Evolutionary conservation across 2,797 vertebrate genomes (phyloP).

Genomic region (Dallia pectoralis): DNA sequence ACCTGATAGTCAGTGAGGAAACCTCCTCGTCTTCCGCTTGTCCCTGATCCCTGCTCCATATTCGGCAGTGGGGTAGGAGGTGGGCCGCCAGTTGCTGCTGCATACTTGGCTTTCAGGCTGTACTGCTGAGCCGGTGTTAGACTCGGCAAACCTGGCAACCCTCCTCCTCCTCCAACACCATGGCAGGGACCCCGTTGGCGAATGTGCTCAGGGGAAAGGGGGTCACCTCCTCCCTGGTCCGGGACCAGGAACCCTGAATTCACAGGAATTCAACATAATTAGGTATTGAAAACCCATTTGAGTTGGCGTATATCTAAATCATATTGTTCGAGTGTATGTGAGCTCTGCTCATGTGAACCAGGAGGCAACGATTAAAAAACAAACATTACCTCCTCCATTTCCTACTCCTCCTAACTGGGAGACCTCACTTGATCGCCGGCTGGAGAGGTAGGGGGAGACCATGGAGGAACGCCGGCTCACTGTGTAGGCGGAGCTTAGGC

Average conservation of each 20-base stretch:
- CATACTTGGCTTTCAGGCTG: slow-evolving; percentile 88
- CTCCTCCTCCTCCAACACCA: slow-evolving; percentile 55
- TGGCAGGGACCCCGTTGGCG: slow-evolving; percentile 72
- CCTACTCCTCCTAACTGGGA: slow-evolving; percentile 70
- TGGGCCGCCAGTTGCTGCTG: slow-evolving; percentile 84
- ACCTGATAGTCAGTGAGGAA: slow-evolving; percentile 69
- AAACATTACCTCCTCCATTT: slow-evolving; percentile 44
- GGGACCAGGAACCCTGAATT: slow-evolving; percentile 54
- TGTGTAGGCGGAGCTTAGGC: slow-evolving; percentile 91
- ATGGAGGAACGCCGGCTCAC: slow-evolving; percentile 92
- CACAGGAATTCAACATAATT: background rate
- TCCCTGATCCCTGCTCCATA: slow-evolving; percentile 69
- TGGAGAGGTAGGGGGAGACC: slow-evolving; percentile 84
- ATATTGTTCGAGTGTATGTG: too few relatives aligned
- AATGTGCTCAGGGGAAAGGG: slow-evolving; percentile 73
- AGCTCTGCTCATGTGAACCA: too few relatives aligned
- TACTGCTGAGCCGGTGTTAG: slow-evolving; percentile 91
- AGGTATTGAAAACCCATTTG: background rate
- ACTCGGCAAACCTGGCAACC: slow-evolving; percentile 79
- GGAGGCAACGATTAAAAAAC: background rate
- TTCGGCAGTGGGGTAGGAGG: slow-evolving; percentile 84
- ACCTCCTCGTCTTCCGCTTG: slow-evolving; percentile 57
- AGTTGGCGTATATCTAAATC: too few relatives aligned
- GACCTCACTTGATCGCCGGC: slow-evolving; percentile 80
- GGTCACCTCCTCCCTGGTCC: slow-evolving; percentile 66